Evolutionary conservation across 1,140 invertebrate genomes (phyloP), one percentile per base, ranked within the genome.

Genomic region (Fopius arisanus): DNA sequence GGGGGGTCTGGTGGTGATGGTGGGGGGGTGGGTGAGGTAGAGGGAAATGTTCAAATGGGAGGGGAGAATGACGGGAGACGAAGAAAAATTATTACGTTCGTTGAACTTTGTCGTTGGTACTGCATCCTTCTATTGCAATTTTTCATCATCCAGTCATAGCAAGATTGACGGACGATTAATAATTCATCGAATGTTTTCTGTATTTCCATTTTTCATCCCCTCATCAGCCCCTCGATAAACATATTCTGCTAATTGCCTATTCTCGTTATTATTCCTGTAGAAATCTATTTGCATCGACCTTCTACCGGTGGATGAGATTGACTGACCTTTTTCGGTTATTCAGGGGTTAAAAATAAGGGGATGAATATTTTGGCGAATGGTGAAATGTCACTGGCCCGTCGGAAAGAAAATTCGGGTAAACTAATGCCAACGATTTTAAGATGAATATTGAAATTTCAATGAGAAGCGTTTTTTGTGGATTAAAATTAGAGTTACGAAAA

Each of bases 71-170:
- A 40, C 1, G 33, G 26, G 62, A 41, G 21, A 70, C 26, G 63
- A 67, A 40, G 37, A 26, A 40, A 43, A 69, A 51, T 62, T 59
- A 67, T 70, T 70, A 75, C 69, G 62, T 70, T 65, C 74, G 68
- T 71, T 71, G 68, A 69, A 67, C 74, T 71, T 74, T 74, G 73
- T 74, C 51, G 51, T 12, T 54, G 7, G 51, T 54, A 16, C 51
- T 9, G 51, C 16, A 54, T 54, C 51, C 51, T 23, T 54, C 3
- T 19, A 23, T n/a, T 54, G 16, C 2, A n/a, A 54, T n/a, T 54
- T 43, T 54, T 54, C 28, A 31, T 66, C 23, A 40, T 33, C 12
- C 6, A 31, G 63, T 66, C 16, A n/a, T 4, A 40, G 16, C 5
- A 9, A 31, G 63, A 31, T 66, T 66, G 33, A 31, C 63, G 63